phyloP scores from a whole-genome alignment of 2,888 invertebrate species.

The Nysson spinosus region DNA sequence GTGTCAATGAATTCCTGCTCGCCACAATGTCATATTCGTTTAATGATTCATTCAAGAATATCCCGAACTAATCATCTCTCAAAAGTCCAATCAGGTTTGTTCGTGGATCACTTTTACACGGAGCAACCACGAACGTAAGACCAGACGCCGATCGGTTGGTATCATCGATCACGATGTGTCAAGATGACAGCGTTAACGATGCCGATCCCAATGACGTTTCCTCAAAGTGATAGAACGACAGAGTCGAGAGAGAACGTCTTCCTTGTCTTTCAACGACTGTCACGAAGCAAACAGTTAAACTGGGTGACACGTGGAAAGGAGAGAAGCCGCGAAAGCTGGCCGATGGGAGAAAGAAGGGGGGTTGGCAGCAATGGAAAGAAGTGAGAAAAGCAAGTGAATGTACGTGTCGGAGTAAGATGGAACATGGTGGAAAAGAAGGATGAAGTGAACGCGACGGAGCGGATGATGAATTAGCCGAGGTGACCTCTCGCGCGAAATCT shows the following conservation, averaged over 20 bases:
- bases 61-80: neutral
- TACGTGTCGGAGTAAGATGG: conserved; percentile 36
- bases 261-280: conserved; percentile 28
- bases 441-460: conserved; percentile 57
- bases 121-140: conserved; percentile 18
- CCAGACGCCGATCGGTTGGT: conserved; percentile 27
- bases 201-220: conserved; percentile 36
- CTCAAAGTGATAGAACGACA: conserved; percentile 16
- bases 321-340: conserved; percentile 1
- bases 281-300: neutral
- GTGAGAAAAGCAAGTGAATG: conserved; percentile 34
- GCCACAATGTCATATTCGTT: neutral
- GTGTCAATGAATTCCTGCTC: too few relatives aligned
- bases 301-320: neutral
- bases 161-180: conserved; percentile 55
- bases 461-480: conserved; percentile 75
- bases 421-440: conserved; percentile 36
- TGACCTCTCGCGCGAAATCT: conserved; percentile 75
- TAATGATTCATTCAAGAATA: neutral
- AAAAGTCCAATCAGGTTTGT: conserved; percentile 11
- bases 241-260: conserved; percentile 24
- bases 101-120: neutral
- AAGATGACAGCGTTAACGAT: conserved; percentile 39
- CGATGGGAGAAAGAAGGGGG: neutral
- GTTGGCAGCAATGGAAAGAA: conserved; percentile 3